Conservation (phyloP, 2,797 vertebrate genomes). For the Myotis findleyi region DNA sequence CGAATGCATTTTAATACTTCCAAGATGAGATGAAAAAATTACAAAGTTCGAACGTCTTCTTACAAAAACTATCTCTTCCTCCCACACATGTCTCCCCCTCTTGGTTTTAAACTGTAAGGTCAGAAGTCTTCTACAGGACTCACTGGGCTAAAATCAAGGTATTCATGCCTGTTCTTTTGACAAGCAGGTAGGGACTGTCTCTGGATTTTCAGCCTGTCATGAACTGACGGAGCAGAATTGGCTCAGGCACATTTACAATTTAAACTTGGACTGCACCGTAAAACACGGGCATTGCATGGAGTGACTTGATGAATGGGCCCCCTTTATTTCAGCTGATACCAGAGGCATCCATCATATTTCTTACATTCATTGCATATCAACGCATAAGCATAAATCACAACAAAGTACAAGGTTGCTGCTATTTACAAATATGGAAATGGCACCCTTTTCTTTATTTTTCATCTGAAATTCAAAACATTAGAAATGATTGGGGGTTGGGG, state of each 20-base stretch:
- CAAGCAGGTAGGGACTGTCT: conserved; percentile 62
- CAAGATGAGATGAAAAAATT: conserved; percentile 71
- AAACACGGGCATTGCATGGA: neutral
- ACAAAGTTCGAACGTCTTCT: conserved; percentile 73
- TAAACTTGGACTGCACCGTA: neutral
- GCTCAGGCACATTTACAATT: neutral
- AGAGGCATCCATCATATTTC: neutral
- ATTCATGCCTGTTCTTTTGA: conserved; percentile 64
- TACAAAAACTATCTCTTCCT: conserved; percentile 63
- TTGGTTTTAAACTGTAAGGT: neutral
- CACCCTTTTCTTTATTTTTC: neutral
- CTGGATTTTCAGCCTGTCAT: conserved; percentile 25
- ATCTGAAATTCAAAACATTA: conserved; percentile 35
- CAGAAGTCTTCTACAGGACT: neutral
- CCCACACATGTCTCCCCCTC: conserved; percentile 69
- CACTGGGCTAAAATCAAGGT: neutral
- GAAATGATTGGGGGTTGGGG: neutral
- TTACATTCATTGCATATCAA: neutral
- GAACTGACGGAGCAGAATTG: neutral
- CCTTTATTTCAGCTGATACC: neutral
- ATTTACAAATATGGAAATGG: conserved; percentile 5
- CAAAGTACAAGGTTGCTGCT: neutral
- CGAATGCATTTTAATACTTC: conserved; percentile 76
- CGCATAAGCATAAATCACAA: neutral
- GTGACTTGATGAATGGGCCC: neutral